phyloP scores from a whole-genome alignment of 2,113 vertebrate species.

The Cyanocitta stelleri region DNA sequence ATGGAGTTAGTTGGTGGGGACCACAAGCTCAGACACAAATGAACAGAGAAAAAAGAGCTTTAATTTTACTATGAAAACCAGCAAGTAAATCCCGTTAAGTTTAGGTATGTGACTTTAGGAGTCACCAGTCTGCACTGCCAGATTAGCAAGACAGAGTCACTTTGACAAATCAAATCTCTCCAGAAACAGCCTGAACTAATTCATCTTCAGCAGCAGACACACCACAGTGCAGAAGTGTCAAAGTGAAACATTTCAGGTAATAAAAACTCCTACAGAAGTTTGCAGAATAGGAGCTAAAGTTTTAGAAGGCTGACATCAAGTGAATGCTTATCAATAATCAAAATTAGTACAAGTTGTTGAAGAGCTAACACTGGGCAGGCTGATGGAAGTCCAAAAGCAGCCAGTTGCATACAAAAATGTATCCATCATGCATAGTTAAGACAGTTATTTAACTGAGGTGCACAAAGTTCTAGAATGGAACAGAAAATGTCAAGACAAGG shows the following conservation, averaged over 20 bases:
- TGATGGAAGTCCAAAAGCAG: neutral
- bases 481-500: neutral
- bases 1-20: neutral
- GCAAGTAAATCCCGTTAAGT: neutral
- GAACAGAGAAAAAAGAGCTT: neutral
- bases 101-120: neutral
- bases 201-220: neutral
- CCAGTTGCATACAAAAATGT: neutral
- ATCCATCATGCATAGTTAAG: neutral
- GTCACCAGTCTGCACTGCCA: neutral
- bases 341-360: neutral
- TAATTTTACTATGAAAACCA: neutral
- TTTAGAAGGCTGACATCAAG: neutral
- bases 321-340: neutral
- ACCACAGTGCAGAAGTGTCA: neutral
- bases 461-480: neutral
- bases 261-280: neutral
- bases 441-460: neutral
- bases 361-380: neutral
- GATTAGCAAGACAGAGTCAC: neutral
- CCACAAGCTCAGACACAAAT: neutral
- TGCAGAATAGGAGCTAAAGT: neutral
- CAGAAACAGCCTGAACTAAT: neutral
- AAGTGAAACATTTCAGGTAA: neutral
- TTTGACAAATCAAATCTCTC: neutral